Evolutionary conservation across 1,140 invertebrate species (phyloP).

Genomic region (Eriocheir sinensis): DNA sequence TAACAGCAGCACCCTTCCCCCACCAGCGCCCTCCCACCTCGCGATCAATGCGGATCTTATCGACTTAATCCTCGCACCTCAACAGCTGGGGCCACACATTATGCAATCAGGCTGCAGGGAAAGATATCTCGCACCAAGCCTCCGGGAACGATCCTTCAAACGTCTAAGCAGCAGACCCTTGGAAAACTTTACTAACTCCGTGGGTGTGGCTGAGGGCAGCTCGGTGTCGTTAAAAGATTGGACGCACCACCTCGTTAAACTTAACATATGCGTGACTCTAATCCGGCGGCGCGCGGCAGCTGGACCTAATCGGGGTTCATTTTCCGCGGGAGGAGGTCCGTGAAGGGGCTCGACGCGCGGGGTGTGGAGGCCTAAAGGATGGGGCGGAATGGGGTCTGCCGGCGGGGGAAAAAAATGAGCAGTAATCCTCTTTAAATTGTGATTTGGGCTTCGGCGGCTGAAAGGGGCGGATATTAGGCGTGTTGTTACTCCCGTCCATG

Average conservation of each 20-base stretch:
- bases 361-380: not conserved
- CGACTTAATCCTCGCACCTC: not conserved
- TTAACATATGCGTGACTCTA: not conserved
- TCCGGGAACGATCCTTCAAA: no score
- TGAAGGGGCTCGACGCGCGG: not conserved
- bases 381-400: not conserved
- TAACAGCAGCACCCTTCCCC: no score
- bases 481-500: conserved; percentile 14
- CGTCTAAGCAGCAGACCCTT: no score
- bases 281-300: not conserved
- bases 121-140: no score
- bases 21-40: not conserved
- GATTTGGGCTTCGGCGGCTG: not conserved
- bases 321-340: not conserved
- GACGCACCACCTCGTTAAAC: not conserved
- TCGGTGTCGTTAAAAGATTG: not conserved
- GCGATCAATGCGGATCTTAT: not conserved
- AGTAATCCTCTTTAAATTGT: conserved; percentile 10
- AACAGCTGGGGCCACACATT: not conserved
- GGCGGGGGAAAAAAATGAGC: not conserved
- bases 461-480: conserved; percentile 46
- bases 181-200: not conserved
- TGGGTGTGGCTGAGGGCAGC: not conserved
- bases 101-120: not conserved
- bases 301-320: conserved; percentile 9